Conservation (phyloP, 2,113 vertebrate species). For the Perca schrenkii region DNA sequence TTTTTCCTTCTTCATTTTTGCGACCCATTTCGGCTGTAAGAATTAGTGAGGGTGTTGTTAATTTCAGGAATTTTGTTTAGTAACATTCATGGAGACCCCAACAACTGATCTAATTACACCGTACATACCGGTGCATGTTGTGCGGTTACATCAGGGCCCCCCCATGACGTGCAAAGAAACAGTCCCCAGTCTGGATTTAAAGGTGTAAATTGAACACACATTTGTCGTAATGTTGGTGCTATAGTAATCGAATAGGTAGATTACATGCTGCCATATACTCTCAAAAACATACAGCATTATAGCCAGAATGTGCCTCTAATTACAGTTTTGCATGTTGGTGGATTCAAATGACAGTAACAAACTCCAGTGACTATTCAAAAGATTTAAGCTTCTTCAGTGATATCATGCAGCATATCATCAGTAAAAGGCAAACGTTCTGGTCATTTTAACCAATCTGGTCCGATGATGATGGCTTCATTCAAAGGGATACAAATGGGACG, state of each 20-base stretch:
- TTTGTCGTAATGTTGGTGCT: background rate
- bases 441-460: constrained; percentile 2
- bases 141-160: background rate
- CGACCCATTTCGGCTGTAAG: background rate
- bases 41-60: background rate
- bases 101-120: constrained; percentile 1
- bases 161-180: background rate
- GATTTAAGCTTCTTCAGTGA: background rate
- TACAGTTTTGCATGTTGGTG: background rate
- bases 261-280: constrained; percentile 8
- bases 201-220: background rate
- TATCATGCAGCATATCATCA: background rate
- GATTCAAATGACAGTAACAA: background rate
- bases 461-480: constrained; percentile 11
- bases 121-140: background rate
- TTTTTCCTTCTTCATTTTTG: background rate
- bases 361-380: background rate
- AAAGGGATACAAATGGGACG: background rate
- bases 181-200: background rate
- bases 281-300: background rate
- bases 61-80: background rate
- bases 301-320: background rate
- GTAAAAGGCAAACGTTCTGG: background rate
- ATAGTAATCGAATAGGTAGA: background rate
- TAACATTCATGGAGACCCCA: background rate